Conservation (phyloP, 2,797 vertebrate genomes). For the Triplophysa bombifrons region DNA sequence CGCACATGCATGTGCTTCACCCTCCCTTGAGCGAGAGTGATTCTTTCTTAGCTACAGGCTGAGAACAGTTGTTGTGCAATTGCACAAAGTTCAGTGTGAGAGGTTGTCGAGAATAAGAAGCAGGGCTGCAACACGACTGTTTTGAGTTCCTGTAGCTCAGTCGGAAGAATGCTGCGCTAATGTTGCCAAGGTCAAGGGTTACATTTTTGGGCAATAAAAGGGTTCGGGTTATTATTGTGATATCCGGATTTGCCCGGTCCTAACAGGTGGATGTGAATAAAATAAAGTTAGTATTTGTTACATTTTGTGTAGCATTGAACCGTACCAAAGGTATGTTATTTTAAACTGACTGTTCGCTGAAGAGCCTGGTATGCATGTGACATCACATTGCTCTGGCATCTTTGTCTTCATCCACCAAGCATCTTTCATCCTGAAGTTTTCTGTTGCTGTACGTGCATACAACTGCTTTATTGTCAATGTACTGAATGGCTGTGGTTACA, state of each 20-base stretch:
- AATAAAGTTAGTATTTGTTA: too few species aligned
- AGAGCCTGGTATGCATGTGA: background rate
- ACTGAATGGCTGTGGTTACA: constrained; percentile 15
- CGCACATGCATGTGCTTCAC: constrained; percentile 8
- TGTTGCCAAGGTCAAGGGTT: background rate
- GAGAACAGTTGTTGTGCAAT: constrained; percentile 22
- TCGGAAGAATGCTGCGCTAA: background rate
- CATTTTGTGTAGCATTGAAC: background rate
- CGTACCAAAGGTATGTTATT: background rate
- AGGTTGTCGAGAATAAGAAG: background rate
- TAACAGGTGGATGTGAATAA: too few species aligned
- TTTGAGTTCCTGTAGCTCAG: background rate
- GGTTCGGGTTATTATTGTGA: background rate
- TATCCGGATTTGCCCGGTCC: too few species aligned
- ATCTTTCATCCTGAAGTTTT: constrained; percentile 38
- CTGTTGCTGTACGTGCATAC: constrained; percentile 37
- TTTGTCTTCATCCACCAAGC: constrained; percentile 47
- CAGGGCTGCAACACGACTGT: background rate
- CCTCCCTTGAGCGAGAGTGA: background rate
- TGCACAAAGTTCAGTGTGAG: constrained; percentile 19
- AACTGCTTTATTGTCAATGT: constrained; percentile 48
- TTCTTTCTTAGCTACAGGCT: background rate
- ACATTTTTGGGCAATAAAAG: background rate
- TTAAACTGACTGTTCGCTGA: background rate
- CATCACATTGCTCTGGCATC: constrained; percentile 51